These are phyloP conservation scores for Drosophila pseudoobscura DNA, from an alignment of 1,140 invertebrate genomes.

Conservation along the genomic window DNA sequence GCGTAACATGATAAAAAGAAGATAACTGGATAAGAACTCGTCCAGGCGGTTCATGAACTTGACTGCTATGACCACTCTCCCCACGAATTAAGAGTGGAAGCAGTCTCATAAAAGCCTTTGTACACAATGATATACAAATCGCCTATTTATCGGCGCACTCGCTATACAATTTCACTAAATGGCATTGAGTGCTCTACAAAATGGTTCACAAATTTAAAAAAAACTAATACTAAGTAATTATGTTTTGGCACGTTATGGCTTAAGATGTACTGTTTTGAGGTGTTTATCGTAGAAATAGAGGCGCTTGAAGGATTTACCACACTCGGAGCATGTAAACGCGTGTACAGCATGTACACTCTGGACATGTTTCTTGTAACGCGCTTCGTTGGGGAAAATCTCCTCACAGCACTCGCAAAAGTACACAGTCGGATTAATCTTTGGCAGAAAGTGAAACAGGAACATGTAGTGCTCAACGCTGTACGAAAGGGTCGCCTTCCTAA, in stretches of 20 bases:
- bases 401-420: slow-evolving; percentile 57
- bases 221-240: too few species aligned
- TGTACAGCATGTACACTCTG: not conserved
- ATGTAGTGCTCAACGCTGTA: slow-evolving; percentile 25
- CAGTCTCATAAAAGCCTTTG: too few species aligned
- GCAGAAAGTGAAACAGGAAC: slow-evolving; percentile 55
- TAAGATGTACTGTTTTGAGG: not conserved
- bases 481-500: slow-evolving; percentile 27
- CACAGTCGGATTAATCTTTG: slow-evolving; percentile 28
- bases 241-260: not conserved
- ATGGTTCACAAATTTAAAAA: not conserved
- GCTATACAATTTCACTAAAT: too few species aligned
- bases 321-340: slow-evolving; percentile 23
- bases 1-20: too few species aligned
- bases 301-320: slow-evolving; percentile 23
- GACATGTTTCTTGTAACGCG: slow-evolving; percentile 47
- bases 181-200: too few species aligned
- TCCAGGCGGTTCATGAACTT: too few species aligned
- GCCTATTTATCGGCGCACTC: too few species aligned
- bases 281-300: slow-evolving; percentile 21
- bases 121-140: too few species aligned
- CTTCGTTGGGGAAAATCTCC: slow-evolving; percentile 13
- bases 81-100: too few species aligned
- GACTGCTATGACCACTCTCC: too few species aligned
- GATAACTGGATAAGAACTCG: too few species aligned